Evolutionary conservation across 2,888 invertebrate genomes (phyloP), one percentile per base, ranked within the genome.

Genomic region (Notodonta dromedarius): DNA sequence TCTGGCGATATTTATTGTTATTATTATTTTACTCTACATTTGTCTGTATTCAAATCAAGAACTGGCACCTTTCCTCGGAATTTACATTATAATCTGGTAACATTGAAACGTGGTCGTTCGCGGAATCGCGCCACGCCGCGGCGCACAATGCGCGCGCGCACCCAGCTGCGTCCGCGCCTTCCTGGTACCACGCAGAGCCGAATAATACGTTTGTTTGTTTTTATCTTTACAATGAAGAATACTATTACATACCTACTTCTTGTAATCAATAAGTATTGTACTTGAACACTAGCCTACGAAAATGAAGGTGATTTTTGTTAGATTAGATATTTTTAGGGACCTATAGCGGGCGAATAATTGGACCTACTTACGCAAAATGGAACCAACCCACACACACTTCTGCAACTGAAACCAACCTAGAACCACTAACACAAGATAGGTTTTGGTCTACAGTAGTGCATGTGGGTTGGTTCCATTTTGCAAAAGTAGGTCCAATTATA

Each of bases 81-180:
- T 52, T 52, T 52, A 50, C 16, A 50, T 50, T 50, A 50, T 50
- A 52, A 52, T 52, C 32, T 9, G 52, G 52, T 52, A 52, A 32
- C 52, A 52, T 52, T 52, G 52, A 32, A 52, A 59, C 63, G 66
- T 54, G 53, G 55, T 60, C 50, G 62, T 80, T 80, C 80, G 81
- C 59, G 50, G 80, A 80, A 80, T 53, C 53, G 35, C 65, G 60
- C 56, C 42, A 53, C 62, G 57, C 53, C 55, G 58, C 50, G 40
- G 62, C 62, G 64, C 71, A 79, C 79, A 79, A 80, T 77, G 65
- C 67, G 54, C 51, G 50, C 62, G 52, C 62, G 57, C 65, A 56
- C 66, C 65, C 57, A 61, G 63, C 67, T 65, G 67, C 66, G 64
- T 44, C 55, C 65, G 63, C 58, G 73, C 71, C 71, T 80, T 80